Evolutionary conservation across 1,140 invertebrate genomes (phyloP), one percentile per base, ranked within the genome.

Genomic region (Meloidogyne hapla): DNA sequence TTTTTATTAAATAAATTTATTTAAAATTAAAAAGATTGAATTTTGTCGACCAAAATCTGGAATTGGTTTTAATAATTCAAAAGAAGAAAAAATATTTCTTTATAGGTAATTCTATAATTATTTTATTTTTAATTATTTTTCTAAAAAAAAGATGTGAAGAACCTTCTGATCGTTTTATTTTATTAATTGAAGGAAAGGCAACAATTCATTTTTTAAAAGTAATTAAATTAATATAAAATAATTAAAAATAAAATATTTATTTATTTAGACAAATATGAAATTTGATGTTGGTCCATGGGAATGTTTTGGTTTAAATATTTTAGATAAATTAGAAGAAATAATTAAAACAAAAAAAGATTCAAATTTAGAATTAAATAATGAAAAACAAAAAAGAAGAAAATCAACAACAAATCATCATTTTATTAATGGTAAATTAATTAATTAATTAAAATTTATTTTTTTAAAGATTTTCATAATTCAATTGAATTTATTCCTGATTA

Each of bases 221-320:
- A 42, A 62, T n/a, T n/a, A 18, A 48, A 15, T 38, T 76, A 28
- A 12, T 9, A 64, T 45, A 12, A 62, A 61, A 15, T 9, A 40
- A 71, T 28, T 33, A 45, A n/a, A n/a, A n/a, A n/a, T n/a, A n/a
- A n/a, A n/a, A n/a, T n/a, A 21, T 74, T 26, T 26, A 2, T 1
- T 25, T 38, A 45, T 79, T 80, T 38, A 80, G 74, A 66, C 68
- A 38, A 65, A 79, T 15, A 85, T 85, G 85, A 69, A 79, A 25
- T 85, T 85, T 56, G 42, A 74, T 21, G 83, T 85, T 0, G 83
- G 84, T 6, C 74, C 85, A 1, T 85, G 83, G 83, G 79, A 85
- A 48, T 71, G 26, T 15, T 85, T 85, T 62, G 83, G 83, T 28
- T 56, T 68, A 12, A 77, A 75, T 45, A 69, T 85, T 28, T 56